Evolutionary conservation across 1,140 invertebrate genomes (phyloP), one percentile per base, ranked within the genome.

Genomic region (Trichonephila clavipes): DNA sequence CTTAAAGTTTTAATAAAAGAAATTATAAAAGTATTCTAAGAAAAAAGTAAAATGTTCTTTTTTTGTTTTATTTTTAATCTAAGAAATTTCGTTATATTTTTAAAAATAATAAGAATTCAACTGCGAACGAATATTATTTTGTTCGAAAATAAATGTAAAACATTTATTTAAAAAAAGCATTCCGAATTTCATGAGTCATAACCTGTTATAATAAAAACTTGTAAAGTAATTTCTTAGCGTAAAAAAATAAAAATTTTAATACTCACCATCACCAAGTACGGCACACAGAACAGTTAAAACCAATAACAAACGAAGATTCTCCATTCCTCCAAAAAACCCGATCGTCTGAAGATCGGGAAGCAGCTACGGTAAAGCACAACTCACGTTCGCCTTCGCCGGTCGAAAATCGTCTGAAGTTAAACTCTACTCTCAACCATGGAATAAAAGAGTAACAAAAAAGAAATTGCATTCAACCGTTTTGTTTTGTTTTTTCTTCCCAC

Each of bases 371-470:
- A 92, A 40, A 92, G 59, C 90, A 86, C 62, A 92, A 92, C 90
- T 92, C 90, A n/a, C 61, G 69, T 69, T 86, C 83, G 16, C 72
- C 58, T 90, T 82, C 89, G 19, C 19, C 51, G 12, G 58, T 34
- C 61, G 82, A 92, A 92, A 92, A 92, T 86, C 83, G 62, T 92
- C 90, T 86, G 83, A 77, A 72, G 51, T 18, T 51, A 81, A 83
- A 62, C 34, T 40, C 19, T 14, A 61, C 34, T 92, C 90, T 92
- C 82, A 81, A 69, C 61, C 87, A 40, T 59, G 51, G 40, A 85
- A 40, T 64, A 91, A 40, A 77, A 91, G 34, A 89, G 90, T 44
- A 34, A 92, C 51, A 28, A 92, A 92, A 90, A 90, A 90, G 28
- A 69, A 92, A 12, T 86, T 51, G 82, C 21, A 83, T 82, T 91